Base-by-base conservation (phyloP, 2,888 invertebrate species). In the Cepaea hortensis region DNA sequence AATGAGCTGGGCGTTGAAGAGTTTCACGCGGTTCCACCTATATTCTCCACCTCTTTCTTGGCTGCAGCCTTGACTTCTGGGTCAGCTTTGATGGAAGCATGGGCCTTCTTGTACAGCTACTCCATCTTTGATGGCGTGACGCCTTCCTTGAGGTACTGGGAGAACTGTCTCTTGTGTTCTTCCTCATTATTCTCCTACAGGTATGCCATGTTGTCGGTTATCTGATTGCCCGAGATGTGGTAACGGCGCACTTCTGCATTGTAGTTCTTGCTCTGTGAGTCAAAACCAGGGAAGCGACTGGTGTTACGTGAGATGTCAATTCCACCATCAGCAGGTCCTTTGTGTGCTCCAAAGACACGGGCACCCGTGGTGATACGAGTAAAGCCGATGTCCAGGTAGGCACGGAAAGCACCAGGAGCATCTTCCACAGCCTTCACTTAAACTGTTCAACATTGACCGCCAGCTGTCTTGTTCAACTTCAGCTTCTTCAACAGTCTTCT, bases 261-360 rank as follows among this genome's bases (percentile, higher is more conserved):
- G 95, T 99, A 98, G 92, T 96, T 96, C 48, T 98, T 98, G n/a
- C 96, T 96, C 95, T 99, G 99, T 75, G 96, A 96, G 95, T 98
- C 97, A 95, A 97, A 99, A 81, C 99, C 99, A 89, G 99, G 99
- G 96, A 99, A 99, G 93, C 99, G 96, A 93, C 99, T 96, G 95
- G 87, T 96, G 96, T 96, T 96, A 95, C 99, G 99, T 88, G 99
- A 99, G 94, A 99, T 99, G 95, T 99, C 98, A 76, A 99, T 96
- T 89, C 99, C 99, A 92, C 99, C 99, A 95, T 99, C 99, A 89
- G 98, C 98, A 88, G 99, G 99, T 90, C 99, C 99, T 95, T 99
- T 99, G 97, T 99, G 97, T 88, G 98, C 99, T 91, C 98, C 99
- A 94, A 99, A 99, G 55, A 55, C 55, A 55, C 55, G 55, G 9